phyloP scores from a whole-genome alignment of 2,888 invertebrate genomes.

The Biston betularia region DNA sequence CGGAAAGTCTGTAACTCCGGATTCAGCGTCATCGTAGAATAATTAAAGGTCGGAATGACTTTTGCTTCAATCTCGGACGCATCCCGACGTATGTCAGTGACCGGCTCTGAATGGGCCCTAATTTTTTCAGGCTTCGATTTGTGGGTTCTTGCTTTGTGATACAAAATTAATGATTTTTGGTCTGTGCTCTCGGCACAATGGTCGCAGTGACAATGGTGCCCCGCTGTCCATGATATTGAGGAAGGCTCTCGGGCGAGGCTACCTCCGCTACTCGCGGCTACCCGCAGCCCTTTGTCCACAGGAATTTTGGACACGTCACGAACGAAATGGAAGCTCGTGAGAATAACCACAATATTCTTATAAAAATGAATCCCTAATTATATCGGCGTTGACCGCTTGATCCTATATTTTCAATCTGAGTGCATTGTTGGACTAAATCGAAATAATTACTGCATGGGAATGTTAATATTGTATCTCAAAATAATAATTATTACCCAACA shows the following conservation, averaged over 20 bases:
- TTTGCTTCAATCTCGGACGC: slow-evolving; percentile 61
- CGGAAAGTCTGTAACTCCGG: slow-evolving; percentile 3
- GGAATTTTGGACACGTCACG: slow-evolving; percentile 79
- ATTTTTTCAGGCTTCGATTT: slow-evolving; percentile 82
- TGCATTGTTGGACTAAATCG: slow-evolving; percentile 45
- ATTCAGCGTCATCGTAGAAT: slow-evolving; percentile 50
- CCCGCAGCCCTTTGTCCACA: slow-evolving; percentile 72
- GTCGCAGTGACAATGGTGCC: slow-evolving; percentile 80
- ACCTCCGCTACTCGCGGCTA: slow-evolving; percentile 75
- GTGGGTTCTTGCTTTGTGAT: slow-evolving; percentile 85
- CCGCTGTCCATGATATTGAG: slow-evolving; percentile 84
- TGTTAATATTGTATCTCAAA: slow-evolving; percentile 3
- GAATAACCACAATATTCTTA: slow-evolving; percentile 69
- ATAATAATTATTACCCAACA: not conserved
- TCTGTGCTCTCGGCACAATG: slow-evolving; percentile 79
- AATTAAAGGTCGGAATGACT: slow-evolving; percentile 77
- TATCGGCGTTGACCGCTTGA: slow-evolving; percentile 46
- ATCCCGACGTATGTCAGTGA: slow-evolving; percentile 74
- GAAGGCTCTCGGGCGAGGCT: slow-evolving; percentile 68
- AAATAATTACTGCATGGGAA: slow-evolving; percentile 31
- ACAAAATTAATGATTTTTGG: slow-evolving; percentile 86
- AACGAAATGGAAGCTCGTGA: slow-evolving; percentile 71
- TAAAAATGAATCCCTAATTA: slow-evolving; percentile 68
- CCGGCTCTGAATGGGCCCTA: slow-evolving; percentile 77
- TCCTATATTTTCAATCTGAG: slow-evolving; percentile 57